Evolutionary conservation across 2,888 invertebrate species (phyloP), one percentile per base, ranked within the genome.

Genomic region (Temnothorax ravouxi): DNA sequence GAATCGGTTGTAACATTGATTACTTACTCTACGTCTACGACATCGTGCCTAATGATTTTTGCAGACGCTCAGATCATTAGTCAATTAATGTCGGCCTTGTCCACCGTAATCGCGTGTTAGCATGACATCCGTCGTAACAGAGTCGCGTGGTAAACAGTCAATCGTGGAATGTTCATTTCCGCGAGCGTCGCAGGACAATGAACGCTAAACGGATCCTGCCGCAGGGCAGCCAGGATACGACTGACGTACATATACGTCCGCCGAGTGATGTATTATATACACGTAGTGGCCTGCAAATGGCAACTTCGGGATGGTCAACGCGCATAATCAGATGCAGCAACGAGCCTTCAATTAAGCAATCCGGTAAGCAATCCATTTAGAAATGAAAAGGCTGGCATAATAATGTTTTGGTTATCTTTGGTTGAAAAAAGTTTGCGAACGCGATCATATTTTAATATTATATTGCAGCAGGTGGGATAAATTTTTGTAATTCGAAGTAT

Each of bases 251-350:
- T 84, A 87, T 77, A 87, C 81, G 81, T 86, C 88, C 86, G 56
- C 44, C 81, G n/a, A 21, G 34, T 81, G 87, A 87, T 84, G 84
- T 86, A 81, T 66, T 86, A 81, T 66, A 71, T 82, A 82, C 67
- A 69, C 64, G 69, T 86, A 72, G 38, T 66, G 50, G 54, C 66
- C 75, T 71, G 84, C 84, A 86, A 86, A 86, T 61, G 87, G 83
- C 75, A 87, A 83, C 77, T 85, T 84, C 82, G 79, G 80, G 64
- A 83, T 54, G 67, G 59, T 75, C 81, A 82, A 80, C 83, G 79
- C 82, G 84, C 67, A 83, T 90, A 91, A 91, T 91, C 89, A 90
- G 90, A 91, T 92, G 88, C 91, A 90, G 91, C 88, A 87, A 91
- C 88, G 88, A 90, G 88, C 88, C 84, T 89, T 91, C 92, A 90